Evolutionary conservation across 2,888 invertebrate genomes (phyloP), one percentile per base, ranked within the genome.

Genomic region (Harmothoe impar): DNA sequence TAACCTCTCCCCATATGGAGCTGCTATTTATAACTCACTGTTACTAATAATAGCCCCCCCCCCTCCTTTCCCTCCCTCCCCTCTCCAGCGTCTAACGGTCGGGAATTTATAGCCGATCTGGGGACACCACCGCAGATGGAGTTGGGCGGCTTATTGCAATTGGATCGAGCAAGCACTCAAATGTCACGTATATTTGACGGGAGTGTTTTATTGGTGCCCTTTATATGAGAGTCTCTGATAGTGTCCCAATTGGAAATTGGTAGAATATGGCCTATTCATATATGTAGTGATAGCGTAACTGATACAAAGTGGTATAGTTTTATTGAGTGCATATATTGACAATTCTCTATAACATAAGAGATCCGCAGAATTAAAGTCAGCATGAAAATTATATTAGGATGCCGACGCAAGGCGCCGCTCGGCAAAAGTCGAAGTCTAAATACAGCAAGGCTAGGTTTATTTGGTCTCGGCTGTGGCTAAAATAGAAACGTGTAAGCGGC

Each of bases 51-150:
- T 81, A 33, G 43, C 81, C 81, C 17, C 81, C 12, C 23, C 81
- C 35, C 20, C 23, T 20, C 33, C 35, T 17, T 20, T 31, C 20
- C 0, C 31, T 10, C 3, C 5, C 43, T 43, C 5, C 43, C 43
- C 3, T 10, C 10, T 3, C 43, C 10, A 43, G 43, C 43, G 43
- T 43, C 43, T 43, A 43, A n/a, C 10, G 43, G 10, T 43, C 5
- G 29, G 7, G 31, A 77, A 77, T 77, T n/a, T 35, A 81, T 43
- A 81, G 81, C 33, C 12, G 23, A 33, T 35, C 35, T 43, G 33
- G 81, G 81, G 81, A 35, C n/a, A n/a, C 43, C 43, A 43, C 81
- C 81, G 33, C 81, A 81, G 81, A 81, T 81, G 81, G 43, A 81
- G 33, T 81, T 33, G 29, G 31, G 77, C 23, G 31, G 5, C 15